Base-by-base conservation (phyloP, 2,113 vertebrate species). In the Sceloporus undulatus region DNA sequence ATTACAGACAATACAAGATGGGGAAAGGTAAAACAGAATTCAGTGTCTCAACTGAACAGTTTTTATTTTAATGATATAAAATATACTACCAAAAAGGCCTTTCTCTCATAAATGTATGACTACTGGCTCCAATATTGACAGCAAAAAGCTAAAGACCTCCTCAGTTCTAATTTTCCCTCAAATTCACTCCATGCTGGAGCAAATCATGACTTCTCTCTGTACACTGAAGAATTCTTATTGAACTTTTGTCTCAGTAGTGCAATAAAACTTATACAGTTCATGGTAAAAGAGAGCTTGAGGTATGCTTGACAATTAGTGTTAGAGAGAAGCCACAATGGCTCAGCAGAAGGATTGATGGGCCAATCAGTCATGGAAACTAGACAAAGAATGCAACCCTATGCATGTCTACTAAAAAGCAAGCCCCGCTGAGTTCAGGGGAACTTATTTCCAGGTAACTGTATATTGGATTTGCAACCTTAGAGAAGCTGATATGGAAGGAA, bases 171-270 rank as follows among this genome's bases (percentile, higher is more conserved):
- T 68, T 91, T 74, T 75, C 88, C 65, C 56, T 88, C 65, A 85
- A 16, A 83, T 3, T 80, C 88, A 74, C 2, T 62, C 54, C 59
- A 86, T 13, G 52, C 66, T 54, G 85, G 91, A 84, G 71, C 88
- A 90, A 71, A 73, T 86, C 52, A 76, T 88, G 87, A 91, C n/a
- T 42, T 65, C 25, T 86, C 81, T 85, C 73, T 84, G 54, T 90
- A 18, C 29, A 70, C 23, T 70, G 66, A 48, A 87, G 56, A 76
- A 76, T 59, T 88, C 62, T 75, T 87, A 76, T 13, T 19, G 18
- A 48, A 59, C 83, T 90, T 87, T 92, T 90, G 90, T 93, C 88
- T 89, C 42, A 90, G 89, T 91, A 91, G 68, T 42, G 86, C 34
- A 79, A 68, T 80, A 91, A 82, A 66, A 92, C 29, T 29, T 70